A percentile compares a stretch with the other conserved stretches of the same genome.
Conservation (phyloP, 2,888 invertebrate species). For the Villa cingulata region DNA sequence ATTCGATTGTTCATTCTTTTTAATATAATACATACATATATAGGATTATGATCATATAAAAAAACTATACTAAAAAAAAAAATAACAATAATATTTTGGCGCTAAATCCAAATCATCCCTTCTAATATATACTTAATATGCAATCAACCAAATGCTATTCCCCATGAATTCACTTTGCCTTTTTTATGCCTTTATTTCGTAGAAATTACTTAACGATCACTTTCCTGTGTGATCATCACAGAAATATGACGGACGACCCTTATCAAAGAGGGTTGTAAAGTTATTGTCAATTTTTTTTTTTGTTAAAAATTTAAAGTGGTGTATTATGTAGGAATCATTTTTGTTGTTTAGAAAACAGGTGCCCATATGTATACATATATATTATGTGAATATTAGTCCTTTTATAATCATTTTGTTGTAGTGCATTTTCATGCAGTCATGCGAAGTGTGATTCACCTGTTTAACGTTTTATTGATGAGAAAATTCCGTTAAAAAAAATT, state of each 20-base stretch:
- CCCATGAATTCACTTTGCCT: neutral
- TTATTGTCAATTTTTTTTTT: too few species aligned
- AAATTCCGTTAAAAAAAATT: neutral
- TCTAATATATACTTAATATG: neutral
- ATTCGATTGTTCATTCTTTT: too few species aligned
- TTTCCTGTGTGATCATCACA: conserved; percentile 4
- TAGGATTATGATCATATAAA: neutral
- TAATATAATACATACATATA: too few species aligned
- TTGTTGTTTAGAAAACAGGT: conserved; percentile 9
- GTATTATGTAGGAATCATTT: too few species aligned
- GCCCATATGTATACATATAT: conserved; percentile 5
- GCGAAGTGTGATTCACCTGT: neutral
- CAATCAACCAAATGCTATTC: conserved; percentile 5
- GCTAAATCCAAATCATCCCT: conserved; percentile 1
- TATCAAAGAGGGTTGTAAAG: conserved; percentile 3
- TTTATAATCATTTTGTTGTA: neutral
- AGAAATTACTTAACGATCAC: conserved; percentile 13
- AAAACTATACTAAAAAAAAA: too few species aligned
- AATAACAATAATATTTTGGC: conserved; percentile 5
- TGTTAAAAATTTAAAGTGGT: too few species aligned
- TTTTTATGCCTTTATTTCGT: neutral
- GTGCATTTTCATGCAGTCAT: neutral
- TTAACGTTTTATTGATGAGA: too few species aligned
- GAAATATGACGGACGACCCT: conserved; percentile 1
- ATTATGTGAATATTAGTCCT: neutral